Evolutionary conservation across 1,140 invertebrate genomes (phyloP).

Genomic region (Nasonia vitripennis): DNA sequence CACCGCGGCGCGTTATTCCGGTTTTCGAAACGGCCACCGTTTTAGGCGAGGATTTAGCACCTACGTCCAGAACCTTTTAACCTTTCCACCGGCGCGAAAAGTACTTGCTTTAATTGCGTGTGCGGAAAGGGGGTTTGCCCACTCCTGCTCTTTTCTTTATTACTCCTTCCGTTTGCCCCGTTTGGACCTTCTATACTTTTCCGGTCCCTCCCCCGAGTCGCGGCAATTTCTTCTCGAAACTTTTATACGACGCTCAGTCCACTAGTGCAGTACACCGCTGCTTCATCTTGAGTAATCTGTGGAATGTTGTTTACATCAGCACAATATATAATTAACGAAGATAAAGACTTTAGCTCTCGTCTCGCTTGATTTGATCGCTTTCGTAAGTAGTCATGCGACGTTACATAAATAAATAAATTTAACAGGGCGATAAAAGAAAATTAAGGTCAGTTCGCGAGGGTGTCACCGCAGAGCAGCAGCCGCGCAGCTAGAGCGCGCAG

Average conservation of each 20-base stretch:
- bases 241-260: not conserved
- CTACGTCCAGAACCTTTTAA: slow-evolving; percentile 1
- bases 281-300: not conserved
- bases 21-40: not conserved
- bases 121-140: slow-evolving; percentile 2
- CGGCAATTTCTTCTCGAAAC: no score
- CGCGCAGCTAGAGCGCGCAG: not conserved
- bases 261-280: not conserved
- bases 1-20: not conserved
- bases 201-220: no score
- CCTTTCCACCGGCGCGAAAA: slow-evolving; percentile 32
- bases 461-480: no score
- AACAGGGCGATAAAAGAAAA: slow-evolving; percentile 30
- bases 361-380: no score
- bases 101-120: slow-evolving; percentile 31
- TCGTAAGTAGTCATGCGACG: no score
- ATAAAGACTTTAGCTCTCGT: no score
- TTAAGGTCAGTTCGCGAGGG: slow-evolving; percentile 27
- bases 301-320: no score
- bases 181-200: no score
- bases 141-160: slow-evolving; percentile 9
- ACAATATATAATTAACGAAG: no score
- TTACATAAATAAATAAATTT: slow-evolving; percentile 15
- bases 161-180: not conserved
- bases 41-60: slow-evolving; percentile 17